Evolutionary conservation across 2,888 invertebrate genomes (phyloP), one percentile per base, ranked within the genome.

Genomic region (Elegia similella): DNA sequence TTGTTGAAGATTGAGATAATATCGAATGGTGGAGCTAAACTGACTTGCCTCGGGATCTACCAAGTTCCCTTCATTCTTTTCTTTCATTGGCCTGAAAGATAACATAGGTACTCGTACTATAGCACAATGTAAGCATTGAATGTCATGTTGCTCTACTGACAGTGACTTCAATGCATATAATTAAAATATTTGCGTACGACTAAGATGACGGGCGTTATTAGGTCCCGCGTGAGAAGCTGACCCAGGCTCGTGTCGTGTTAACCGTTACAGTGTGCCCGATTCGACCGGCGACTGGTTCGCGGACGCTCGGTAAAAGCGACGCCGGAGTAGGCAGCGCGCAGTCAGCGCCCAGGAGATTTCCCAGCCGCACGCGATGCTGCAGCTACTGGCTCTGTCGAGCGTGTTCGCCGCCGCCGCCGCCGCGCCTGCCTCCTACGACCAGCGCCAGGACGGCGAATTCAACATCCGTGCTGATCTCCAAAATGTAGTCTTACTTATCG

Each of bases 391-490:
- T 55, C 59, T 85, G 62, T 68, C 72, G 60, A 79, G 75, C 62
- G 62, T 82, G 43, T 58, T 88, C 59, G 76, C 76, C 56, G 70
- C 72, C 59, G 80, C 75, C 62, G 78, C 79, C 67, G 78, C 84
- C 64, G 78, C 81, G 12, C 85, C 92, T 43, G 73, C 77, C 52
- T 77, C 74, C 44, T 94, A 93, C 86, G 94, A 96, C 78, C 95
- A 96, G 73, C 92, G 95, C 0, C 96, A 96, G 78, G 95, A 95
- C 58, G 96, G 96, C 10, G 93, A 94, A 2, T 78, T 93, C 62
- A 96, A 97, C 80, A 92, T 96, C 10, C 92, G 94, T 54, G 95
- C 95, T 0, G 95, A 96, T 76, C 83, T 96, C 8, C 94, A 95
- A 64, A 96, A 96, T 73, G 93, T 96, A 63, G 88, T 96, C 63